A percentile compares a stretch with the other conserved stretches of the same genome.
Evolutionary conservation across 2,113 vertebrate species (phyloP).

Genomic region (Lepisosteus osseus): DNA sequence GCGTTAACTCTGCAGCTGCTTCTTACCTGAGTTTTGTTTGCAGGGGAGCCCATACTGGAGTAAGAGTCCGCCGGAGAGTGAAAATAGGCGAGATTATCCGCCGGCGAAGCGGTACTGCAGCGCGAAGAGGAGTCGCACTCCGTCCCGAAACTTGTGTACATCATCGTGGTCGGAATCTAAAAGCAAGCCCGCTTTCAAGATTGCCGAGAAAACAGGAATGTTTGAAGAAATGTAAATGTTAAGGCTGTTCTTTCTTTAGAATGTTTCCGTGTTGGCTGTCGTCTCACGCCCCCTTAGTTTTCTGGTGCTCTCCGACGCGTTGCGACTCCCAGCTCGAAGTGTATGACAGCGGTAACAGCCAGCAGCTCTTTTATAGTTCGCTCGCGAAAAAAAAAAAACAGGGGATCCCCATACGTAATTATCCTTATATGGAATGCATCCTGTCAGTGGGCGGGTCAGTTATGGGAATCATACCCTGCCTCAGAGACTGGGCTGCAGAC

Average conservation of each 20-base stretch:
- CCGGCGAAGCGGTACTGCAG: constrained; percentile 91
- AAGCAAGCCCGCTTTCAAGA: neutral
- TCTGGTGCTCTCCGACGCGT: neutral
- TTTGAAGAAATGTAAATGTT: neutral
- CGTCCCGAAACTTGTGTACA: constrained; percentile 82
- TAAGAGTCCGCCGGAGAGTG: constrained; percentile 81
- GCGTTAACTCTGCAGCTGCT: too few relatives aligned
- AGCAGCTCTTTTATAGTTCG: constrained; percentile 33
- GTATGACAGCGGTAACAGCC: constrained; percentile 26
- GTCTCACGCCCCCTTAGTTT: neutral
- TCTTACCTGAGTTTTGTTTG: constrained; percentile 77
- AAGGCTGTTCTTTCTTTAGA: constrained; percentile 1
- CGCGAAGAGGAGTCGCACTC: constrained; percentile 90
- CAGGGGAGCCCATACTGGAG: constrained; percentile 82
- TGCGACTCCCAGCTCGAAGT: constrained; percentile 38
- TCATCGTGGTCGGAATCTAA: constrained; percentile 50
- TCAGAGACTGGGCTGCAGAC: neutral
- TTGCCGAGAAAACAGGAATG: constrained; percentile 24
- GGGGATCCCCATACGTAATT: constrained; percentile 68
- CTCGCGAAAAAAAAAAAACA: neutral
- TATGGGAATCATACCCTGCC: constrained; percentile 56
- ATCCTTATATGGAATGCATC: constrained; percentile 71
- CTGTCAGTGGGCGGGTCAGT: constrained; percentile 60
- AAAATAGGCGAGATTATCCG: constrained; percentile 79
- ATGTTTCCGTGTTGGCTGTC: constrained; percentile 1